Evolutionary conservation across 2,113 vertebrate genomes (phyloP).

Genomic region (Cichladusa arquata): DNA sequence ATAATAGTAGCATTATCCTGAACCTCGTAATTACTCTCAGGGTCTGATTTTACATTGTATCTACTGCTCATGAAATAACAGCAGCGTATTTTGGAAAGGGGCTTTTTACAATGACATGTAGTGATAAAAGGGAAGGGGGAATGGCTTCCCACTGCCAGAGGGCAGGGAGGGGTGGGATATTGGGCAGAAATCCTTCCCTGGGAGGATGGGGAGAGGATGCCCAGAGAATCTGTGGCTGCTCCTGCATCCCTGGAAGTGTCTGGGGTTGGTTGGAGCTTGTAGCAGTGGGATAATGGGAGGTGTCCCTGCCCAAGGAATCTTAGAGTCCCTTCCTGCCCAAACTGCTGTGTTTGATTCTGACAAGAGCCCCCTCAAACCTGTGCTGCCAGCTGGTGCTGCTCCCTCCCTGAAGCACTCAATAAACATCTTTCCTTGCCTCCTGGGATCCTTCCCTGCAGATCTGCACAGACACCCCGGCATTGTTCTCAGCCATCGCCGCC

Average conservation of each 20-base stretch:
- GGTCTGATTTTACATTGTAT: constrained; percentile 43
- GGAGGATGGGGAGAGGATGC: rapidly evolving
- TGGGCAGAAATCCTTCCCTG: rapidly evolving
- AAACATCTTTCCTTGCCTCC: not conserved
- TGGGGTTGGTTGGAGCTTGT: not conserved
- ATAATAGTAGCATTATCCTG: constrained; percentile 59
- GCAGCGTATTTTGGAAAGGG: not conserved
- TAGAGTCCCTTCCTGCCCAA: not conserved
- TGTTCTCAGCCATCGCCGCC: not conserved
- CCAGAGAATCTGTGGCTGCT: not conserved
- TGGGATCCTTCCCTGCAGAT: no score
- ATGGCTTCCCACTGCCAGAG: not conserved
- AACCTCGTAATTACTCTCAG: constrained; percentile 59
- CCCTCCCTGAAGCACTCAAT: not conserved
- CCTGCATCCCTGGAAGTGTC: not conserved
- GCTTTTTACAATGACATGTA: not conserved
- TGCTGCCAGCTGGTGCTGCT: not conserved
- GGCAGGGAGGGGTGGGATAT: rapidly evolving
- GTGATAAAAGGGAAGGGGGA: not conserved
- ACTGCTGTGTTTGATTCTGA: not conserved
- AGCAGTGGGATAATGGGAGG: rapidly evolving
- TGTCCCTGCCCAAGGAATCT: not conserved
- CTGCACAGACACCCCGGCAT: rapidly evolving
- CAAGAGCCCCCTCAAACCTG: not conserved
- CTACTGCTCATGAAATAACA: constrained; percentile 52